These are phyloP conservation scores for Aphis craccivora DNA, from an alignment of 1,140 invertebrate species.

Conservation along the genomic window DNA sequence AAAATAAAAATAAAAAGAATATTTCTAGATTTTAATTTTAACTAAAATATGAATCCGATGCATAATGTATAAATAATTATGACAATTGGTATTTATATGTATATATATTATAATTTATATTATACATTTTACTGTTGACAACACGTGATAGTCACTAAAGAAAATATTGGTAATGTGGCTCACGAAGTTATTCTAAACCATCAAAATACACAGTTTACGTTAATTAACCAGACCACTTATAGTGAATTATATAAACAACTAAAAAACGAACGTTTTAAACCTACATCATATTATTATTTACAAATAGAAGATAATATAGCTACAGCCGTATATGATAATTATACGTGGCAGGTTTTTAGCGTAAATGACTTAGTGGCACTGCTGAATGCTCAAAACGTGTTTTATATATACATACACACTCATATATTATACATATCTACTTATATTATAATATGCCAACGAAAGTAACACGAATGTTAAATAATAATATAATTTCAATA, in stretches of 20 bases:
- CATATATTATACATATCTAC: neutral
- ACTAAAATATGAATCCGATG: neutral
- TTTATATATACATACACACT: neutral
- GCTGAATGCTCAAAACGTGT: neutral
- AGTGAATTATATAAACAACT: neutral
- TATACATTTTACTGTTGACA: no score
- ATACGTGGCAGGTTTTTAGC: neutral
- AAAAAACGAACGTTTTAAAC: neutral
- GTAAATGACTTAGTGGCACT: neutral
- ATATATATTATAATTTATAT: no score
- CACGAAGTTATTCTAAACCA: neutral
- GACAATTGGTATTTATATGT: no score
- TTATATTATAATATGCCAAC: neutral
- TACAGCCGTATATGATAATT: neutral
- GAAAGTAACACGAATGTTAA: constrained; percentile 1
- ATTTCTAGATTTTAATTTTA: neutral
- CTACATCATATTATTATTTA: neutral
- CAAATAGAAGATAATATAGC: neutral
- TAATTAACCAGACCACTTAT: neutral
- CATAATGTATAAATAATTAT: neutral
- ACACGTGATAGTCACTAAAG: neutral
- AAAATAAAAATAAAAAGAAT: neutral
- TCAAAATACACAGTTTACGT: neutral
- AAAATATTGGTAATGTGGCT: neutral
- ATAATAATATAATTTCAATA: neutral